Evolutionary conservation across 64 coral and sea anemone species (phyloP).

Genomic region (Montipora cactus): DNA sequence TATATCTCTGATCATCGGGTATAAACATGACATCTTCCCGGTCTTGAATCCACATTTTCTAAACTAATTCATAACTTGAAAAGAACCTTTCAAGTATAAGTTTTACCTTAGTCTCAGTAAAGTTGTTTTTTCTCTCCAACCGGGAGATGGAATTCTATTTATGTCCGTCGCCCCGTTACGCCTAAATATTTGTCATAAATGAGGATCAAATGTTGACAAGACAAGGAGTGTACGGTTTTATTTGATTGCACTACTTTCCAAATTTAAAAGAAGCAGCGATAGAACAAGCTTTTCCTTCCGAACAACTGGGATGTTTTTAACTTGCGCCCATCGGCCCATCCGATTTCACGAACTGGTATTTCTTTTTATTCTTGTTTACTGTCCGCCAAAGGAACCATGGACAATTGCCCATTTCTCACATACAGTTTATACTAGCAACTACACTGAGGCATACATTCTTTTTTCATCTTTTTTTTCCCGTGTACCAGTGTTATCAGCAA

Average conservation of each 20-base stretch:
- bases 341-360: background rate
- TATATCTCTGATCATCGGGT: too few relatives aligned
- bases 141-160: background rate
- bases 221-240: too few relatives aligned
- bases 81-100: too few relatives aligned
- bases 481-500: background rate
- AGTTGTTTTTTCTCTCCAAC: conserved; percentile 6
- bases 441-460: background rate
- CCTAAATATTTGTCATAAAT: conserved; percentile 31
- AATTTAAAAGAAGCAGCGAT: too few relatives aligned
- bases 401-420: too few relatives aligned
- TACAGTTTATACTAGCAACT: too few relatives aligned
- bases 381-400: background rate
- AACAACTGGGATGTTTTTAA: too few relatives aligned
- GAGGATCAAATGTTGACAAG: conserved; percentile 3
- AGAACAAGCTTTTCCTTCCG: too few relatives aligned
- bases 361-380: background rate
- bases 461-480: background rate
- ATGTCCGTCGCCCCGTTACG: conserved; percentile 38
- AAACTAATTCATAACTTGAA: too few relatives aligned
- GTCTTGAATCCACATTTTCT: too few relatives aligned
- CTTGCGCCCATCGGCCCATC: background rate
- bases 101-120: background rate
- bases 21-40: too few relatives aligned
- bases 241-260: too few relatives aligned